Evolutionary conservation across 2,888 invertebrate genomes (phyloP), one percentile per base, ranked within the genome.

Genomic region (Ophraella communa): DNA sequence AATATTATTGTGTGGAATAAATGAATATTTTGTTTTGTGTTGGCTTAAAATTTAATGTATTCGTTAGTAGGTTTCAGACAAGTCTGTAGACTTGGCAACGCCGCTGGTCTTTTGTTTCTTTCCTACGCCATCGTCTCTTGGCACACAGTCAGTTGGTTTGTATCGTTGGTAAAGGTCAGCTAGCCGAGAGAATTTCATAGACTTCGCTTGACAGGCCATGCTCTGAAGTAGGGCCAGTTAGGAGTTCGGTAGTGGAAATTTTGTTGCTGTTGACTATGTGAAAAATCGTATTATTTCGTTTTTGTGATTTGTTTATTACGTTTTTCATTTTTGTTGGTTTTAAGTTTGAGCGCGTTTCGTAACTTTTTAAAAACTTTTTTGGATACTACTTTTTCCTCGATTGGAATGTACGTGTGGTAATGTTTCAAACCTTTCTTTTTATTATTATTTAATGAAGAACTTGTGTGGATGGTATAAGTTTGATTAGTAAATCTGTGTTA

Each of bases 171-270:
- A 30, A 18, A 51, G 42, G 44, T 55, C 14, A 51, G 68, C 45
- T 49, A 56, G 49, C 42, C 24, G 58, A 35, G 39, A 62, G 54
- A 63, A 55, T 57, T 57, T 65, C 53, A 45, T 42, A 61, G 58
- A 66, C 59, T 64, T 64, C 65, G 65, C 62, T 66, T 62, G 63
- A 56, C 64, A 59, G 68, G 64, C 65, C 68, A 66, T 66, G 59
- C 68, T 68, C 62, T 58, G 55, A 52, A 57, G 61, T 64, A 49
- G 49, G 64, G 58, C 57, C 51, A 64, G 44, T 62, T 61, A 47
- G 44, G 47, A 59, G 65, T 57, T 62, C 62, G 57, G 57, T 57
- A 57, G 65, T 62, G 65, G 65, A 66, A 68, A 63, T 64, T 66
- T 66, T 68, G 44, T 44, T 51, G 33, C 18, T 24, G 42, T 47